These are phyloP conservation scores for Percina caprodes DNA, from an alignment of 2,113 vertebrate genomes.

Conservation along the genomic window DNA sequence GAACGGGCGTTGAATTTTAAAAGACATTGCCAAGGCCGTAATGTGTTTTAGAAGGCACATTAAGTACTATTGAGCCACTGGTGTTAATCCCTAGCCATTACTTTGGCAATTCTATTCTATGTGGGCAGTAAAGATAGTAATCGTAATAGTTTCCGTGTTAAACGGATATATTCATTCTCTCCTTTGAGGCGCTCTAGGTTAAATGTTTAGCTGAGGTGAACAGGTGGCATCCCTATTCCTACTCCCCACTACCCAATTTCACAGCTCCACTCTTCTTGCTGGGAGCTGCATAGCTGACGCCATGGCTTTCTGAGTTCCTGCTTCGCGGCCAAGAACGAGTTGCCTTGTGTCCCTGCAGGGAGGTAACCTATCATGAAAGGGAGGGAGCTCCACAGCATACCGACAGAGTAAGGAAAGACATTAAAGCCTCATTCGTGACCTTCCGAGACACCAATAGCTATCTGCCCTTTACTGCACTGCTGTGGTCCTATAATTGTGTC, in stretches of 20 bases:
- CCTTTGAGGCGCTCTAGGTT: conserved; percentile 6
- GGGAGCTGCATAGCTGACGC: conserved; percentile 59
- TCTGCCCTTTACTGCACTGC: conserved; percentile 62
- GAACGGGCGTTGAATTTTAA: neutral
- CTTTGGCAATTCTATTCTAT: neutral
- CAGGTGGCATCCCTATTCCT: conserved; percentile 62
- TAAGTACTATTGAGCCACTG: neutral
- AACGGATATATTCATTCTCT: conserved; percentile 37
- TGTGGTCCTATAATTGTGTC: conserved; percentile 52
- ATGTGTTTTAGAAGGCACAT: conserved; percentile 17
- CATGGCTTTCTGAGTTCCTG: conserved; percentile 59
- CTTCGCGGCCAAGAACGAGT: conserved; percentile 54
- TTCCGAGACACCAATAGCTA: conserved; percentile 67
- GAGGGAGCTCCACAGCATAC: conserved; percentile 47
- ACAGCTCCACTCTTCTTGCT: conserved; percentile 41
- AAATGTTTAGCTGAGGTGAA: conserved; percentile 57
- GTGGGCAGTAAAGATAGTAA: neutral
- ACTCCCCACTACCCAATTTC: conserved; percentile 16
- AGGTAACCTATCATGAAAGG: conserved; percentile 32
- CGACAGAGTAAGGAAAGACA: conserved; percentile 54
- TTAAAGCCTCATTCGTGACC: conserved; percentile 67
- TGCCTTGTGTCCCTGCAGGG: conserved; percentile 61
- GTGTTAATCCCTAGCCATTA: conserved; percentile 20
- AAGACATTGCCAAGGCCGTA: neutral
- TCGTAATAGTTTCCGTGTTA: conserved; percentile 28